These are phyloP conservation scores for Lasioglossum oenotherae DNA, from an alignment of 2,888 invertebrate species.

Conservation along the genomic window DNA sequence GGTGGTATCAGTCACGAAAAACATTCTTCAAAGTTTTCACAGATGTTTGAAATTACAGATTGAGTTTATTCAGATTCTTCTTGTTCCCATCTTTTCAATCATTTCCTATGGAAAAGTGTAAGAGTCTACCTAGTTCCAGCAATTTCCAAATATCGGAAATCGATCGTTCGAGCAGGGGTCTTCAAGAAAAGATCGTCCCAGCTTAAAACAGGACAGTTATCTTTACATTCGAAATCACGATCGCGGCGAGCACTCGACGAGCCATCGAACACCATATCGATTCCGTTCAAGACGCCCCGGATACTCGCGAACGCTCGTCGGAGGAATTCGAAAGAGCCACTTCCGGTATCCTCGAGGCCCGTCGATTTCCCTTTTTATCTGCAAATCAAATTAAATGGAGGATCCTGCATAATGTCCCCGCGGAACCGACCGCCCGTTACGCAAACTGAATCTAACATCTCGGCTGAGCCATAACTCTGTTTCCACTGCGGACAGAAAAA, in stretches of 20 bases:
- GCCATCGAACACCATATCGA: slow-evolving; percentile 4
- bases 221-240: not conserved
- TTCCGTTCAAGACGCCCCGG: not conserved
- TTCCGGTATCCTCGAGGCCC: not conserved
- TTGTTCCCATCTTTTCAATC: not conserved
- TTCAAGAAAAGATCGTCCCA: not conserved
- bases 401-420: slow-evolving; percentile 39
- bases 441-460: not conserved
- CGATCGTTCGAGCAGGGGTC: not conserved
- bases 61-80: not conserved
- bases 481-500: not conserved
- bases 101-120: not conserved
- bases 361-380: slow-evolving; percentile 37
- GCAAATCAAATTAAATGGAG: slow-evolving; percentile 50
- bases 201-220: not conserved
- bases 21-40: too few relatives aligned
- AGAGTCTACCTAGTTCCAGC: not conserved
- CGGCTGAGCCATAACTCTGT: not conserved
- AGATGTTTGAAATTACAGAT: too few relatives aligned
- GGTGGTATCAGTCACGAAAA: too few relatives aligned
- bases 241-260: not conserved
- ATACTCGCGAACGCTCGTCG: slow-evolving; percentile 17
- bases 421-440: not conserved
- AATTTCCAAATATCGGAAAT: not conserved
- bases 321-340: slow-evolving; percentile 29